Conservation (phyloP, 2,797 vertebrate species). For the Pygocentrus nattereri region DNA sequence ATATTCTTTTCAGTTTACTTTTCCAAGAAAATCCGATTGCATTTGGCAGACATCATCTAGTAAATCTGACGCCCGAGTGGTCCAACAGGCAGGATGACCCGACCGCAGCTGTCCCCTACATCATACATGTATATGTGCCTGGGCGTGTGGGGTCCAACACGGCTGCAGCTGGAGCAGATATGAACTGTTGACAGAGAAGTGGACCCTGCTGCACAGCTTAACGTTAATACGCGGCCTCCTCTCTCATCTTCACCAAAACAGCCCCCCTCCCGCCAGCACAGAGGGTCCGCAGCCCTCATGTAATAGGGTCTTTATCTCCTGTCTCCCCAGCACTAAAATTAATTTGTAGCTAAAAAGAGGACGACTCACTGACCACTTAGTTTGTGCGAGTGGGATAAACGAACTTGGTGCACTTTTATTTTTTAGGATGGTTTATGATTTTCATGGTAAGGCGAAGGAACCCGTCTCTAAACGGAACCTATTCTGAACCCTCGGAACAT, state of each 20-base stretch:
- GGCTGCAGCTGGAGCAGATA: slow-evolving; percentile 73
- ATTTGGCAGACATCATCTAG: neutral
- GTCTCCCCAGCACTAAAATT: slow-evolving; percentile 35
- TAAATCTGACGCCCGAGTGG: neutral
- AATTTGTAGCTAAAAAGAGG: slow-evolving; percentile 48
- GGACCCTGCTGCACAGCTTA: slow-evolving; percentile 75
- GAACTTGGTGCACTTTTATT: neutral
- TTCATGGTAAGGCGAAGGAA: neutral
- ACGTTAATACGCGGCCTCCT: slow-evolving; percentile 54
- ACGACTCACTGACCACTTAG: neutral
- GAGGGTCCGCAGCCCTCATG: slow-evolving; percentile 39
- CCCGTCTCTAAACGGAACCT: too few relatives aligned
- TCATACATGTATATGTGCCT: slow-evolving; percentile 17
- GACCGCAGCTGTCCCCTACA: slow-evolving; percentile 49
- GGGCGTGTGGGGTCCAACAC: slow-evolving; percentile 62
- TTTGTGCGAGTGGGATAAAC: neutral
- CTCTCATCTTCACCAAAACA: slow-evolving; percentile 49
- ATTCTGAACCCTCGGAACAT: neutral
- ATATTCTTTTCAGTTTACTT: neutral
- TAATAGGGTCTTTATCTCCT: slow-evolving; percentile 48
- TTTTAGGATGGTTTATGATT: neutral
- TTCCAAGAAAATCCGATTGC: neutral
- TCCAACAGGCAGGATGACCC: slow-evolving; percentile 7
- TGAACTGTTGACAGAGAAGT: slow-evolving; percentile 78
- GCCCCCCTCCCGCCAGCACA: slow-evolving; percentile 37